These are phyloP conservation scores for Scelioninae gen. 2 DNA, from an alignment of 2,888 invertebrate genomes.

Conservation along the genomic window DNA sequence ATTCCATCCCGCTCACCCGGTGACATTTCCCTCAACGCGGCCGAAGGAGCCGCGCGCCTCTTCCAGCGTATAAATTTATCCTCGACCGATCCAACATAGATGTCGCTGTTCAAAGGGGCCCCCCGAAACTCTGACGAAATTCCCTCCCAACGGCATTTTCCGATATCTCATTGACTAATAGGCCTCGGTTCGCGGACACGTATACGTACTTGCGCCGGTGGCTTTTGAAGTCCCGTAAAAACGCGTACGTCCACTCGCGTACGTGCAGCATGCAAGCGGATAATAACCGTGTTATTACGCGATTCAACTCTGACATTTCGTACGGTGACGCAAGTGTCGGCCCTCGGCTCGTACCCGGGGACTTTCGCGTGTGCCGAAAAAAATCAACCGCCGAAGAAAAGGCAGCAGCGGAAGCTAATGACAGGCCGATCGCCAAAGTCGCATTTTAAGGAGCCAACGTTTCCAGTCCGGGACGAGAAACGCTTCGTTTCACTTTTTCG, in stretches of 20 bases:
- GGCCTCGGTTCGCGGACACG: too few relatives aligned
- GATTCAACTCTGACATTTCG: conserved; percentile 70
- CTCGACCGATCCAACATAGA: too few relatives aligned
- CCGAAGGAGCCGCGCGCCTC: too few relatives aligned
- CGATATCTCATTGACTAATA: too few relatives aligned
- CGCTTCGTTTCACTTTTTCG: conserved; percentile 45
- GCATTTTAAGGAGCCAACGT: conserved; percentile 46
- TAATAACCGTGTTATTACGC: conserved; percentile 67
- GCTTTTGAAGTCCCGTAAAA: conserved; percentile 51
- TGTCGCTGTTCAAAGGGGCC: too few relatives aligned
- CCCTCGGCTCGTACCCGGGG: conserved; percentile 38
- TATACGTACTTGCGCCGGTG: conserved; percentile 37
- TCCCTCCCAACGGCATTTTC: too few relatives aligned
- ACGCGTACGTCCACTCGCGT: conserved; percentile 30
- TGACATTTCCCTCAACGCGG: too few relatives aligned
- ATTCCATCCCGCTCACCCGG: too few relatives aligned
- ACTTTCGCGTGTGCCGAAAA: conserved; percentile 51
- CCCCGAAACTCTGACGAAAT: too few relatives aligned
- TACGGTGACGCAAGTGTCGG: conserved; percentile 64
- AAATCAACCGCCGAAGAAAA: conserved; percentile 29
- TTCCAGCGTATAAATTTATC: too few relatives aligned
- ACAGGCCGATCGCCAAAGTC: conserved; percentile 49
- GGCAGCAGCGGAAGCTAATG: conserved; percentile 47
- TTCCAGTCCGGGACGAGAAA: conserved; percentile 26
- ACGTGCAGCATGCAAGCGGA: conserved; percentile 54